Evolutionary conservation across 2,113 vertebrate genomes (phyloP).

Genomic region (Struthidea cinerea): DNA sequence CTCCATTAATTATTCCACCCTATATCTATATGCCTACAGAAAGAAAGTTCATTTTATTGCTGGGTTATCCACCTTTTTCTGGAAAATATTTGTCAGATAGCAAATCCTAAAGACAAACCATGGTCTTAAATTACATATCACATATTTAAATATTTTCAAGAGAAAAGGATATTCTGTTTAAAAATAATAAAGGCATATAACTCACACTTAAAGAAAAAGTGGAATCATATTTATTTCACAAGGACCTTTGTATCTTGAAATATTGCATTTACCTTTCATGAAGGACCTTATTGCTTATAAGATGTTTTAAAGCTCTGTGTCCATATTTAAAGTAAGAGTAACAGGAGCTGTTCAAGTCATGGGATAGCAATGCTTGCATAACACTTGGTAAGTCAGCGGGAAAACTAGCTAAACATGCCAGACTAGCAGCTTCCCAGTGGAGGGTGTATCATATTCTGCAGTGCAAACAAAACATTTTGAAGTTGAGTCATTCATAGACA

Average conservation of each 20-base stretch:
- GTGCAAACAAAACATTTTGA: conserved; percentile 26
- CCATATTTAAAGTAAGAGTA: neutral
- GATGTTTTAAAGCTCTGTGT: neutral
- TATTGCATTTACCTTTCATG: neutral
- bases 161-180: neutral
- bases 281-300: neutral
- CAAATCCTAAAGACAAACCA: conserved; percentile 5
- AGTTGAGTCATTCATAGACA: neutral
- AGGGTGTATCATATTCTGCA: conserved; percentile 23
- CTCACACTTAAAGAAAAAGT: neutral
- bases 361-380: conserved; percentile 13
- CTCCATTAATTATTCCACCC: neutral
- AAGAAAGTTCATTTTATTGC: neutral
- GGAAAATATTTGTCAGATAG: conserved; percentile 14
- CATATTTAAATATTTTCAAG: neutral
- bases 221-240: neutral
- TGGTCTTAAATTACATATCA: neutral
- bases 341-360: neutral
- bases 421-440: neutral
- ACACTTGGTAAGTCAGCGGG: conserved; percentile 20
- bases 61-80: neutral
- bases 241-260: neutral
- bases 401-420: neutral
- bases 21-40: neutral
- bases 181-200: neutral